Evolutionary conservation across 2,113 vertebrate genomes (phyloP).

Genomic region (Rhynchopsitta pachyrhyncha): DNA sequence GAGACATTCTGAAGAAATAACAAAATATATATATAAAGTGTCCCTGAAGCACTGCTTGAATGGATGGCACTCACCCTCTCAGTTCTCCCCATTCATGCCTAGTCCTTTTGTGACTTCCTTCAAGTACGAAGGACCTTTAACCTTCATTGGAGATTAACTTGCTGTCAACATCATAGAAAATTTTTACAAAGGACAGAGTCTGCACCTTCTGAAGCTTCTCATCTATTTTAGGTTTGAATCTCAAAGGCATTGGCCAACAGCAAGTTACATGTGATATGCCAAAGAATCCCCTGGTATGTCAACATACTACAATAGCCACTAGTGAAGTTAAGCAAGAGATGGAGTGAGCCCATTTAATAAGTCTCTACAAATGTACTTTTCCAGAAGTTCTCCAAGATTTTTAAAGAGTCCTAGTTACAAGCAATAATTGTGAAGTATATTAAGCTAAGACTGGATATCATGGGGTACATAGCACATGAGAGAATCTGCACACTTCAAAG

Average conservation of each 20-base stretch:
- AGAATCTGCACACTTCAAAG: background rate
- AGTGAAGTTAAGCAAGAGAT: background rate
- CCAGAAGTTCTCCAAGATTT: background rate
- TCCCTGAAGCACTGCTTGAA: background rate
- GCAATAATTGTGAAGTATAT: background rate
- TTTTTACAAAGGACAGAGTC: background rate
- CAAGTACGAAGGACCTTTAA: background rate
- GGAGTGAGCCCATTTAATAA: background rate
- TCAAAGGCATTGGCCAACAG: background rate
- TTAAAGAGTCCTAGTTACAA: background rate
- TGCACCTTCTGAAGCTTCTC: background rate
- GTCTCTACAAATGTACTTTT: background rate
- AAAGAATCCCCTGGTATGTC: background rate
- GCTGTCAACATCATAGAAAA: background rate
- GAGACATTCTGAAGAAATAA: background rate
- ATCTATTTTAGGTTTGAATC: background rate
- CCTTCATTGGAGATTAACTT: background rate
- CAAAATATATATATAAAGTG: background rate
- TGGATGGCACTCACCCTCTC: background rate
- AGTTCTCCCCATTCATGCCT: background rate
- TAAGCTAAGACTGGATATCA: background rate
- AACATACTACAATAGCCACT: background rate
- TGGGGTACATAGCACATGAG: background rate
- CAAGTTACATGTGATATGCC: rapidly evolving
- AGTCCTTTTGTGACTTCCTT: background rate